Evolutionary conservation across 2,113 vertebrate species (phyloP), one percentile per base, ranked within the genome.

Genomic region (Menidia beryllina): DNA sequence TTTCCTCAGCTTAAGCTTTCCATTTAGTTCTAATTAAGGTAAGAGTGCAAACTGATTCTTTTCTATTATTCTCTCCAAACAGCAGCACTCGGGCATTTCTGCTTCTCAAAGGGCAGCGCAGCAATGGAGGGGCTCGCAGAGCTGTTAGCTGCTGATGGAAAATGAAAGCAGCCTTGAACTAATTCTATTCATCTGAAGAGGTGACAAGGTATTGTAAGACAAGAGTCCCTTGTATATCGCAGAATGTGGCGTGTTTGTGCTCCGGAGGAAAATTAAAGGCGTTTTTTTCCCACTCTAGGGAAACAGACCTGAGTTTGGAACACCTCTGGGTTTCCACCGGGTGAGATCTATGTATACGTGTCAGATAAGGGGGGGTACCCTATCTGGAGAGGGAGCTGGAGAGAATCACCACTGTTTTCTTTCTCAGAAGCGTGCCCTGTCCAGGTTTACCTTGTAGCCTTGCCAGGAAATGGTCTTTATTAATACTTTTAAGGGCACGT

Each of bases 391-490:
- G 41, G 66, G 66, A 75, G 77, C 76, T 76, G 84, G 80, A 80
- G 75, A 87, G 82, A 81, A 79, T 85, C 77, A 85, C 48, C 19
- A 21, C 66, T 77, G 81, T 89, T 90, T 92, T 90, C 79, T 60
- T 84, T 90, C 70, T 85, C 88, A 78, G 72, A 56, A 87, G 87
- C 79, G 54, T 86, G 86, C 56, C 77, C 77, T 67, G 72, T 71
- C 83, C 75, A 72, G 83, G 86, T 91, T 90, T 91, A 87, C 68
- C 63, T 77, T 90, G 83, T 59, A 79, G 77, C 77, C 15, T 2
- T 77, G 86, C 89, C 43, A 77, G 89, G 84, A 92, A 93, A 90
- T 60, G 62, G 61, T 26, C 78, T 91, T 92, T 87, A 86, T 90
- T 93, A 89, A 90, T 86, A 77, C 59, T 19, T 81, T 88, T 79